These are phyloP conservation scores for Hucho hucho DNA, from an alignment of 2,113 vertebrate species.

Conservation along the genomic window DNA sequence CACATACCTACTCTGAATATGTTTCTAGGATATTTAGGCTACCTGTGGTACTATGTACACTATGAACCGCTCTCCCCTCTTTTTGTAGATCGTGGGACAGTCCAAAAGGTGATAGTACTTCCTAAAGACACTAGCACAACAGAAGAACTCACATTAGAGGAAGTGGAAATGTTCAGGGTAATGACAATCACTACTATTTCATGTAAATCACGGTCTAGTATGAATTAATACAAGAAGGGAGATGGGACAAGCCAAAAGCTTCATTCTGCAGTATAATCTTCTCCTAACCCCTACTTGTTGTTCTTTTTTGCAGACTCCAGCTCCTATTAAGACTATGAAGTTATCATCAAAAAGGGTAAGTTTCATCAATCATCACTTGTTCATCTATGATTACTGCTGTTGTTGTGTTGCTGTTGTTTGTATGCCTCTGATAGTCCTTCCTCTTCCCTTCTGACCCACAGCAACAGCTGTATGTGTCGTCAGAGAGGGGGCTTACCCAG, in stretches of 20 bases:
- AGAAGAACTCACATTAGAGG: constrained; percentile 69
- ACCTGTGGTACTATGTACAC: neutral
- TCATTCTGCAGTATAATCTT: neutral
- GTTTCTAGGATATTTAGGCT: too few relatives aligned
- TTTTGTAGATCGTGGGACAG: constrained; percentile 66
- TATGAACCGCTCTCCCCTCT: neutral
- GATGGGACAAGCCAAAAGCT: too few relatives aligned
- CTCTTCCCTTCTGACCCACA: constrained; percentile 30
- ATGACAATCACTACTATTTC: constrained; percentile 8
- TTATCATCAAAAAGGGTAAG: constrained; percentile 73
- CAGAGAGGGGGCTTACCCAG: constrained; percentile 69
- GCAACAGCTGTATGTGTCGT: constrained; percentile 76
- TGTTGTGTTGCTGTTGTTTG: neutral
- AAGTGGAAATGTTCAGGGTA: constrained; percentile 73
- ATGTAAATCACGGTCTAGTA: constrained; percentile 1
- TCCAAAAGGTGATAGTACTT: constrained; percentile 73
- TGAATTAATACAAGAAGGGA: too few relatives aligned
- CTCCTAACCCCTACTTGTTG: neutral
- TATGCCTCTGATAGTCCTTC: neutral
- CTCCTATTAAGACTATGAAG: constrained; percentile 68
- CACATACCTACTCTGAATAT: too few relatives aligned
- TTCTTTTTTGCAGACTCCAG: constrained; percentile 45
- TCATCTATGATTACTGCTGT: neutral
- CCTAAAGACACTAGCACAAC: constrained; percentile 62
- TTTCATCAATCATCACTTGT: neutral